Base-by-base conservation (phyloP, 2,888 invertebrate genomes). In the Drosophila kanekoi region DNA sequence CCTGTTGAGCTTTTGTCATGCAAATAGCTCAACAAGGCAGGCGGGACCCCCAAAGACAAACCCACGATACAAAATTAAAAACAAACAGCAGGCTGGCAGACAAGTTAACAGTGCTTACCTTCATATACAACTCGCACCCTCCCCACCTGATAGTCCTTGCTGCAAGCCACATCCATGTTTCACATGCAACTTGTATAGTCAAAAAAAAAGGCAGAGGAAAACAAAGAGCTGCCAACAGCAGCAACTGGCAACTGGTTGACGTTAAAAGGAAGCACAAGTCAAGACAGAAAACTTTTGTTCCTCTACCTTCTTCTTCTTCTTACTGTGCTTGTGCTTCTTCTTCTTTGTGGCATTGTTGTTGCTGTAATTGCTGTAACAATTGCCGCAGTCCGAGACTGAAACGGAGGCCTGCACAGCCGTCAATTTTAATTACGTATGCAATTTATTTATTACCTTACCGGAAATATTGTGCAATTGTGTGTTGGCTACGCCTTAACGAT, bases 351-450 rank as follows among this genome's bases (percentile, higher is more conserved):
- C 44, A 37, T 65, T 72, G 52, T 73, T 75, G 72, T 64, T 81
- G 77, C 51, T 82, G 68, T 79, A 83, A 83, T 82, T 85, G 88
- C 71, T 68, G 66, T 51, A 63, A 79, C 79, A 80, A 81, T 81
- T 80, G 76, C 70, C 56, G 35, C 41, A 60, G 61, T 49, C 67
- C 48, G 44, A 58, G 43, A 18, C 33, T 38, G 28, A 63, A 60
- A 37, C 59, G 53, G 49, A 67, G 76, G 57, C 65, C 75, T 80
- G 80, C 85, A 70, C 64, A 80, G 81, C 89, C 88, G 86, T 89
- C 89, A 87, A 85, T 89, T 86, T 89, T 86, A 86, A 86, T 86
- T 86, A 89, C 89, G 89, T 89, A 86, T 87, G 86, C 86, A 87
- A 87, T 85, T 86, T 85, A 86, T 87, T 86, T 89, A 86, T 86